These are phyloP conservation scores for Vicugna pacos DNA, from an alignment of 2,113 vertebrate species.

Conservation along the genomic window DNA sequence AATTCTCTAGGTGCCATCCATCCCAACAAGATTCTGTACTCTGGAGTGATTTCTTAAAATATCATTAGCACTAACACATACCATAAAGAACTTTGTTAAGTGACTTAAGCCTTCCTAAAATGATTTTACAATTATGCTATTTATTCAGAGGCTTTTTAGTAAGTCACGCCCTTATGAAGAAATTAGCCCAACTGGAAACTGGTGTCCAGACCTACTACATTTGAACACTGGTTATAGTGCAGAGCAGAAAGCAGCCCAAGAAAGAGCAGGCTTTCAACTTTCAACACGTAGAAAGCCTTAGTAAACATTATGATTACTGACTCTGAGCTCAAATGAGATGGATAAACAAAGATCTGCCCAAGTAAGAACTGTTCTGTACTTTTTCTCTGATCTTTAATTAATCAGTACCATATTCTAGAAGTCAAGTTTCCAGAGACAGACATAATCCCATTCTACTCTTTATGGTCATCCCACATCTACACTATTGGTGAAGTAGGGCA, in stretches of 20 bases:
- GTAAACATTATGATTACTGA: conserved; percentile 5
- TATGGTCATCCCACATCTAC: background rate
- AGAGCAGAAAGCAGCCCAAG: background rate
- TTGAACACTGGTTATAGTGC: background rate
- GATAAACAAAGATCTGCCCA: background rate
- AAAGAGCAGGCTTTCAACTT: conserved; percentile 29
- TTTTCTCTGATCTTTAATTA: conserved; percentile 11
- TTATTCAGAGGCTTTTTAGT: background rate
- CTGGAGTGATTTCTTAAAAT: conserved; percentile 30
- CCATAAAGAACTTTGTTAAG: background rate
- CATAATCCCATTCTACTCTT: background rate
- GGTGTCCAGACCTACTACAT: background rate
- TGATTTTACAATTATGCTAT: background rate
- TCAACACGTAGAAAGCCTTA: conserved; percentile 13
- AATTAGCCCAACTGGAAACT: background rate
- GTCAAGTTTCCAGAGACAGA: background rate
- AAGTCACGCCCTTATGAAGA: background rate
- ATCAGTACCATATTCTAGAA: background rate
- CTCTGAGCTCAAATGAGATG: conserved; percentile 11
- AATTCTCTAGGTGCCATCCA: background rate
- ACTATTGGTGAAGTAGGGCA: background rate
- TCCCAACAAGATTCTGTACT: background rate
- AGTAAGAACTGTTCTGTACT: background rate
- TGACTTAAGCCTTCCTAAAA: background rate
- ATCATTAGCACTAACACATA: background rate